phyloP scores from a whole-genome alignment of 1,140 invertebrate species.

The Nasonia giraulti region DNA sequence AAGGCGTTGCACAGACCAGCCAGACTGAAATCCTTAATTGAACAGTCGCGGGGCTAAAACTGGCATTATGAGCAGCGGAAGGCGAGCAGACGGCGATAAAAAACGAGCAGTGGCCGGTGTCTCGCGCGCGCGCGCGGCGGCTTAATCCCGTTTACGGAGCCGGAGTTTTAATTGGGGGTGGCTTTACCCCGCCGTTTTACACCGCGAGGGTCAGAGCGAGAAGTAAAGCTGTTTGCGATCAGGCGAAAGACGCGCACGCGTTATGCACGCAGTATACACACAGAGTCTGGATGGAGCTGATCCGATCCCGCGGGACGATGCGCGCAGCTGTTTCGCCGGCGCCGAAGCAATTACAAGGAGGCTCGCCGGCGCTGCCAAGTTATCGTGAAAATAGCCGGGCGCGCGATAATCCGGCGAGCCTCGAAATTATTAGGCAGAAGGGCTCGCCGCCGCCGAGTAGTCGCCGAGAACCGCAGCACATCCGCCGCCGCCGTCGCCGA shows the following conservation, averaged over 20 bases:
- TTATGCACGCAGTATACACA: no score
- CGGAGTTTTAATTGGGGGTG: conserved; percentile 18
- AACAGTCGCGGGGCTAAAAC: neutral
- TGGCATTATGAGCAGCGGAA: neutral
- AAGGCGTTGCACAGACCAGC: no score
- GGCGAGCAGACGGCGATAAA: neutral
- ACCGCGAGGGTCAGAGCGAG: neutral
- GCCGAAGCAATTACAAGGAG: conserved; percentile 71
- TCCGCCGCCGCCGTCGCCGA: conserved; percentile 18
- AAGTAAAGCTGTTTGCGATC: conserved; percentile 18
- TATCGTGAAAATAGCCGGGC: conserved; percentile 64
- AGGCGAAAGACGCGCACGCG: neutral
- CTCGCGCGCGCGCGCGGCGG: neutral
- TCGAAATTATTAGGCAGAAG: conserved; percentile 64
- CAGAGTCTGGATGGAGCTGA: neutral
- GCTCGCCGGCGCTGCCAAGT: conserved; percentile 57
- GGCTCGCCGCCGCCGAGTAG: conserved; percentile 56
- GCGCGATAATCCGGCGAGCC: conserved; percentile 69
- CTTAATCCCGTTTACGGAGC: conserved; percentile 10
- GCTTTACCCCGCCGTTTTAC: neutral
- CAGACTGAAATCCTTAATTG: no score
- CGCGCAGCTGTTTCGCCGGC: conserved; percentile 68
- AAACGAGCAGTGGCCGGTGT: neutral
- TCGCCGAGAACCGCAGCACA: conserved; percentile 6
- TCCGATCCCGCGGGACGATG: conserved; percentile 56